Evolutionary conservation across 2,888 invertebrate species (phyloP), one percentile per base, ranked within the genome.

Genomic region (Sarcophaga subvicina): DNA sequence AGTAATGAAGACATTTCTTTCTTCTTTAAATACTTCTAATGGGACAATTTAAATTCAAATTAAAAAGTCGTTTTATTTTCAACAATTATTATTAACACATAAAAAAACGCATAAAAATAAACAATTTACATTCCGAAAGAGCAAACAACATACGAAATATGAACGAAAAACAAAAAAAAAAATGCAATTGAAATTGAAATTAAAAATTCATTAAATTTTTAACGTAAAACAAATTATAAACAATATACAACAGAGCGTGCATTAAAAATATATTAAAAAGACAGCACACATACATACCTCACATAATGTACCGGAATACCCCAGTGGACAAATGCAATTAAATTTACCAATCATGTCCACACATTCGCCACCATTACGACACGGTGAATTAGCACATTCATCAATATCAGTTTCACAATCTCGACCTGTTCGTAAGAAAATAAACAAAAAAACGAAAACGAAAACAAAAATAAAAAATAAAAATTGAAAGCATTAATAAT

Each of bases 321-420:
- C 98, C 85, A 97, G 96, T 73, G 97, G 97, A 93, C 98, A 98
- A 91, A 98, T 97, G 94, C 98, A 98, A 91, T 96, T 96, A 94
- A 97, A 98, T 78, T 96, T 96, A 92, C 97, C 97, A 86, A 97
- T 96, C 93, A 96, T 95, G 93, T 98, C 98, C 63, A 97, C 96
- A 93, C 98, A 98, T 93, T 98, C 97, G 90, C 98, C 98, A 72
- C 98, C 98, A 93, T 98, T 97, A 91, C 96, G 95, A 93, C 98
- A 98, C 2, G 98, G 98, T 87, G 96, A 96, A 89, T 96, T 95
- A 89, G 96, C 96, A 94, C 98, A 98, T 93, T 98, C 98, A 94
- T 98, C 96, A 89, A 98, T 96, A 94, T 98, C 97, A 63, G 96
- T 96, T 91, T 97, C 96, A 93, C 98, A 98, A 90, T 97, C 96